Evolutionary conservation across 1,140 invertebrate species (phyloP), one percentile per base, ranked within the genome.

Genomic region (Pissodes strobi): DNA sequence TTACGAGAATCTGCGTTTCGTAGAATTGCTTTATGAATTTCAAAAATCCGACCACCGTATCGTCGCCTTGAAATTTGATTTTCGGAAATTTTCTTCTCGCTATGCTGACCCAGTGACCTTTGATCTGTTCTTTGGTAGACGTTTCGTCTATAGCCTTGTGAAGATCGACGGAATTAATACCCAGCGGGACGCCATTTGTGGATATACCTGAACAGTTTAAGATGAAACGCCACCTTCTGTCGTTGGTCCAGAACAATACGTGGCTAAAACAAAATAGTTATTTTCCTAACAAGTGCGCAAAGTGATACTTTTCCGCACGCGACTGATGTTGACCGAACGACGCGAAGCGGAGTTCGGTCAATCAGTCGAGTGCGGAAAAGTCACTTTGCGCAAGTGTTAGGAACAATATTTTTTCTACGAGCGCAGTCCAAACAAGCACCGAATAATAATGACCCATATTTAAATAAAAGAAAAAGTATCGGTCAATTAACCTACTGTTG

Each of bases 151-250:
- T 62, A n/a, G 48, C 51, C 10, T 41, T 12, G 39, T 72, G 66
- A 13, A 76, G 48, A 41, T 73, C 60, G 10, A 63, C 56, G 2
- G 71, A 18, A 19, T 67, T 63, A 6, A 72, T 57, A 8, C 52
- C 48, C 13, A 70, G 18, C 0, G 58, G 60, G 15, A 66, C 61
- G 0, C 66, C 69, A 41, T 46, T 68, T 1, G 58, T 27, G 15
- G 63, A 63, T 17, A 74, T 57, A 8, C 74, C 74, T 6, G 74
- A 53, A 56, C 78, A 79, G 9, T 70, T 64, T 43, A 78, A 41
- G 23, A 79, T 62, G 49, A 79, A 79, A 18, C 72, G 65, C 77
- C 78, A 79, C 51, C 71, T 75, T 64, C 74, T 72, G 3, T 74
- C 61, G 10, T 45, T 45, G 6, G 72, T 67, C 78, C 78, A 79